phyloP scores from a whole-genome alignment of 2,888 invertebrate species.

The Xanthorhoe spadicearia region DNA sequence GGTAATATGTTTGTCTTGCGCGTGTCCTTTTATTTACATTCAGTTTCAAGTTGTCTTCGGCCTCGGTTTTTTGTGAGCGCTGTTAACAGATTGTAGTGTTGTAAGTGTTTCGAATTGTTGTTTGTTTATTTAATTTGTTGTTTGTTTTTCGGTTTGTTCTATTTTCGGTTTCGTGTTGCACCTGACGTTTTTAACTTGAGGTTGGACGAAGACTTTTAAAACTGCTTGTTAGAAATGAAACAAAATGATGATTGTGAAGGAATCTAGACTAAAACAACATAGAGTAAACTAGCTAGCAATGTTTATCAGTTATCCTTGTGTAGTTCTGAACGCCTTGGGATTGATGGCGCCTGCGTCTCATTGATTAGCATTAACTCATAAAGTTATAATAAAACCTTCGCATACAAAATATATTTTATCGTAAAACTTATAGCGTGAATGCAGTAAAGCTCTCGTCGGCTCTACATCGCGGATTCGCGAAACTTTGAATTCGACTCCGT shows the following conservation, averaged over 20 bases:
- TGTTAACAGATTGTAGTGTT: constrained; percentile 38
- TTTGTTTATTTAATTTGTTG: constrained; percentile 31
- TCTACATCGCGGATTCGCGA: constrained; percentile 29
- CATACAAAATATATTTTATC: constrained; percentile 27
- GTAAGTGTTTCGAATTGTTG: constrained; percentile 30
- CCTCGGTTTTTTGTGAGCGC: constrained; percentile 44
- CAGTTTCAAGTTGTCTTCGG: constrained; percentile 46
- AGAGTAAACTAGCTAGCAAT: background rate
- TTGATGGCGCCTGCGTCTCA: background rate
- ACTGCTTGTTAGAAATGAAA: background rate
- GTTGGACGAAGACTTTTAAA: background rate
- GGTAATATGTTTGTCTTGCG: constrained; percentile 58
- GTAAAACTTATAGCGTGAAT: constrained; percentile 35
- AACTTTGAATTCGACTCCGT: constrained; percentile 30
- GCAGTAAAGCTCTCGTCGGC: constrained; percentile 36
- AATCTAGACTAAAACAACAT: background rate
- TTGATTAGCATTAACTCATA: constrained; percentile 12
- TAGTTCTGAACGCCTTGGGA: background rate
- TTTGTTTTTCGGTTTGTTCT: constrained; percentile 23
- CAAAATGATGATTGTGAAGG: too few species aligned
- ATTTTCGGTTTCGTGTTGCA: background rate
- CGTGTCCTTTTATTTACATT: constrained; percentile 52
- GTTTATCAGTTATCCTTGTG: background rate
- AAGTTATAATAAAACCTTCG: constrained; percentile 16
- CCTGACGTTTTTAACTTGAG: background rate